phyloP scores from a whole-genome alignment of 1,140 invertebrate species.

The Nylanderia fulva region DNA sequence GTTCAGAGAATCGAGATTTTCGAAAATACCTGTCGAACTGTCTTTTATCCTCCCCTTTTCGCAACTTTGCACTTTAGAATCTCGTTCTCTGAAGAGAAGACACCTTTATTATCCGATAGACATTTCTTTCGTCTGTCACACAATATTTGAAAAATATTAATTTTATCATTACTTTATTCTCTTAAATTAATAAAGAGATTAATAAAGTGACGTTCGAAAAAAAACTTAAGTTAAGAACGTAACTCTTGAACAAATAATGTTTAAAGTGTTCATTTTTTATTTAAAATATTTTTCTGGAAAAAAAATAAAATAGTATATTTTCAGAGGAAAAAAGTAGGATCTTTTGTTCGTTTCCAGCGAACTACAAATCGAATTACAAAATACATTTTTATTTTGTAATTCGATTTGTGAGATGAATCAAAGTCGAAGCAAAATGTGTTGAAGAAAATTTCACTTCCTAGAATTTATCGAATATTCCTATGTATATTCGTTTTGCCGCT shows the following conservation, averaged over 20 bases:
- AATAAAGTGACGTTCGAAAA: background rate
- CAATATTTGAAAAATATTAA: background rate
- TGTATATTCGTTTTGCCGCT: slow-evolving; percentile 35
- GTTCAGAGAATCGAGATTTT: slow-evolving; percentile 11
- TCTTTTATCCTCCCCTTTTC: slow-evolving; percentile 23
- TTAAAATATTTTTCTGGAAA: background rate
- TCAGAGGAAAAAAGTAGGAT: background rate
- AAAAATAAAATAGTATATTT: background rate
- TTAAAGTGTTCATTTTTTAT: background rate
- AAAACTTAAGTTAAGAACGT: background rate
- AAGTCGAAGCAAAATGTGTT: background rate
- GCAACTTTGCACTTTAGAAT: slow-evolving; percentile 41
- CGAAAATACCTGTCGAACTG: slow-evolving; percentile 63
- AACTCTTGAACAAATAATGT: background rate
- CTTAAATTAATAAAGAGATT: background rate
- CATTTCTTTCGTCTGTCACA: background rate
- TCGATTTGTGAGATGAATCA: background rate
- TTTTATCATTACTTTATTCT: background rate
- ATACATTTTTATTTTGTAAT: background rate
- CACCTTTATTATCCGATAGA: background rate
- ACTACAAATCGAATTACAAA: background rate
- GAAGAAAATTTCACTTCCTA: too few species aligned
- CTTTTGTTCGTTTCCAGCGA: background rate
- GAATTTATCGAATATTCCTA: background rate
- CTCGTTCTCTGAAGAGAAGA: slow-evolving; percentile 37